Evolutionary conservation across 2,113 vertebrate genomes (phyloP).

Genomic region (Ariopsis seemanni): DNA sequence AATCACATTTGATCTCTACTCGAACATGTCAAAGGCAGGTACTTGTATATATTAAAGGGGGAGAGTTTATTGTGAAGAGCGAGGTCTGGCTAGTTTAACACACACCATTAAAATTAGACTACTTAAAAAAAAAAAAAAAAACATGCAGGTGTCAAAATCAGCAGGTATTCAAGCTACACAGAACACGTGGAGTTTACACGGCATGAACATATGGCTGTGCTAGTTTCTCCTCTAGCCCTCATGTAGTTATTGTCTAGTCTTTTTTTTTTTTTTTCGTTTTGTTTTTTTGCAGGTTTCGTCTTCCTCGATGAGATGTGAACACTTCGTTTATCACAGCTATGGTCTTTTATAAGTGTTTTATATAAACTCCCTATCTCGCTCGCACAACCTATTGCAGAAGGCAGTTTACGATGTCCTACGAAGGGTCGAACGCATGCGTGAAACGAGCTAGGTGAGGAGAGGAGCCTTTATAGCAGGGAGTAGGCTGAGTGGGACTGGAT

Average conservation of each 20-base stretch:
- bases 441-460: constrained; percentile 22
- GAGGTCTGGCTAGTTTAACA: constrained; percentile 66
- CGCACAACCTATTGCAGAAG: constrained; percentile 66
- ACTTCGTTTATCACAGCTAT: constrained; percentile 81
- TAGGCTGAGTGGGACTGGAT: constrained; percentile 71
- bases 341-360: constrained; percentile 74
- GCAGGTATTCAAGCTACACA: constrained; percentile 80
- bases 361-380: constrained; percentile 50
- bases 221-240: constrained; percentile 45
- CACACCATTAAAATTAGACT: constrained; percentile 73
- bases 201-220: constrained; percentile 62
- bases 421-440: constrained; percentile 74
- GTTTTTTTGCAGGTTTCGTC: constrained; percentile 46
- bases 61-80: constrained; percentile 18
- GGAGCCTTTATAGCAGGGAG: constrained; percentile 56
- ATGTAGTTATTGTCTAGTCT: constrained; percentile 37
- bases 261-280: constrained; percentile 23
- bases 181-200: constrained; percentile 69
- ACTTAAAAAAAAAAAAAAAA: constrained; percentile 72
- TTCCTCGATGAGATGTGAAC: constrained; percentile 49
- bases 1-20: constrained; percentile 51
- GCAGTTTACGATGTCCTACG: constrained; percentile 71
- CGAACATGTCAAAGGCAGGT: constrained; percentile 38
- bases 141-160: constrained; percentile 89
- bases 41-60: neutral